Evolutionary conservation across 2,888 invertebrate species (phyloP), one percentile per base, ranked within the genome.

Genomic region (Aspidiotus destructor): DNA sequence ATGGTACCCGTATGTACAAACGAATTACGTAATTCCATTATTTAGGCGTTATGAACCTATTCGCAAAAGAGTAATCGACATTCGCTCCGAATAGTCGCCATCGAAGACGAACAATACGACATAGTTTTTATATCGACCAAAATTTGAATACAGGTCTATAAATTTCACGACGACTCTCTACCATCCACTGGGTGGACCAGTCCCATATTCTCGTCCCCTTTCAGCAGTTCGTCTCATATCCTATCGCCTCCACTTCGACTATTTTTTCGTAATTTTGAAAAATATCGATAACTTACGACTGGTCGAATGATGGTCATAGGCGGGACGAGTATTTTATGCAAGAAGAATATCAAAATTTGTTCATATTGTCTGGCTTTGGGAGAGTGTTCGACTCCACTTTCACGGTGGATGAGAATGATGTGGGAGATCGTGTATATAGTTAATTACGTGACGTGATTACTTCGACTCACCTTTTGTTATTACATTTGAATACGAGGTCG

Each of bases 241-340:
- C 28, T 28, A 28, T 41, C 16, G 60, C 41, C 16, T 41, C 60
- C 10, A n/a, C 10, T 52, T 52, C 52, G 13, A 52, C 1, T 52
- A n/a, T 11, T 15, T 13, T n/a, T 52, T 52, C 52, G 52, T 52
- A n/a, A n/a, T 52, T 52, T 52, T 52, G 52, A n/a, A 52, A n/a
- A 52, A 52, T 11, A 52, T 52, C 15, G 11, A n/a, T 52, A 52
- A n/a, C 15, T 52, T 52, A 52, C 5, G n/a, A n/a, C n/a, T n/a
- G n/a, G n/a, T n/a, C n/a, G n/a, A n/a, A n/a, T n/a, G 11, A 28
- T 5, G 28, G 28, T 28, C 5, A 28, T 28, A 28, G 28, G 28
- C 28, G 28, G 28, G 28, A 28, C 28, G 28, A 28, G 28, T 28
- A 28, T 28, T 28, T 28, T 28, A 28, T 28, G 28, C 28, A 28